phyloP scores from a whole-genome alignment of 1,140 invertebrate species.

The Musca vetustissima region DNA sequence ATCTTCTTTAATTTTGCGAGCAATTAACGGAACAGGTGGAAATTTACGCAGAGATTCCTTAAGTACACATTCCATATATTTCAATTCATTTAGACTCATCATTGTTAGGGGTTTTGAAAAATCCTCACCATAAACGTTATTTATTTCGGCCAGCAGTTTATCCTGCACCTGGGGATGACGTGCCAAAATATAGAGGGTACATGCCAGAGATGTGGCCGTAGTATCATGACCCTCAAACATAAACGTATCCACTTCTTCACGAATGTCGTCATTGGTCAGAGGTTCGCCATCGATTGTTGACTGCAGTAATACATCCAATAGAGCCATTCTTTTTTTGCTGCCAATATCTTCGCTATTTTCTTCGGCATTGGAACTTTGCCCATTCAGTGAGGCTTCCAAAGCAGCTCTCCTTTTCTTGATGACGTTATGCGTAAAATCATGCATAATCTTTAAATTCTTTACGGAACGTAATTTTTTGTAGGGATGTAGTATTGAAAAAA shows the following conservation, averaged over 20 bases:
- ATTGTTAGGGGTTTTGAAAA: slow-evolving; percentile 52
- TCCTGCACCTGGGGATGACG: slow-evolving; percentile 40
- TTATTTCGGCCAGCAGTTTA: slow-evolving; percentile 49
- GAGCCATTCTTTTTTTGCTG: slow-evolving; percentile 61
- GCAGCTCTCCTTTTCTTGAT: slow-evolving; percentile 49
- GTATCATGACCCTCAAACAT: slow-evolving; percentile 64
- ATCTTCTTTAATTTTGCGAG: slow-evolving; percentile 60
- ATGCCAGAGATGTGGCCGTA: slow-evolving; percentile 42
- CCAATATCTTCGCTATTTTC: slow-evolving; percentile 25
- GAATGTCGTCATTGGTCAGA: slow-evolving; percentile 65
- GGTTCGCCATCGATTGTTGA: slow-evolving; percentile 57
- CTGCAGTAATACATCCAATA: slow-evolving; percentile 72
- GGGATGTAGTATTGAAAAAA: slow-evolving; percentile 33
- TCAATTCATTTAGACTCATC: slow-evolving; percentile 62
- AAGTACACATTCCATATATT: slow-evolving; percentile 71
- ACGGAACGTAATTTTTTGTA: slow-evolving; percentile 59
- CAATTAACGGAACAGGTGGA: slow-evolving; percentile 61
- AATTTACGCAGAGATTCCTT: slow-evolving; percentile 71
- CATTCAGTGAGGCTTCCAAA: slow-evolving; percentile 42
- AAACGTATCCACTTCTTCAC: slow-evolving; percentile 70
- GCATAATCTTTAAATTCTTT: slow-evolving; percentile 63
- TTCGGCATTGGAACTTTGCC: neutral
- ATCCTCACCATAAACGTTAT: slow-evolving; percentile 55
- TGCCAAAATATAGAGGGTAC: slow-evolving; percentile 38
- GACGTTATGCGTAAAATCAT: slow-evolving; percentile 67